Conservation (phyloP, 2,888 invertebrate species). For the Neocrepidodera transversa region DNA sequence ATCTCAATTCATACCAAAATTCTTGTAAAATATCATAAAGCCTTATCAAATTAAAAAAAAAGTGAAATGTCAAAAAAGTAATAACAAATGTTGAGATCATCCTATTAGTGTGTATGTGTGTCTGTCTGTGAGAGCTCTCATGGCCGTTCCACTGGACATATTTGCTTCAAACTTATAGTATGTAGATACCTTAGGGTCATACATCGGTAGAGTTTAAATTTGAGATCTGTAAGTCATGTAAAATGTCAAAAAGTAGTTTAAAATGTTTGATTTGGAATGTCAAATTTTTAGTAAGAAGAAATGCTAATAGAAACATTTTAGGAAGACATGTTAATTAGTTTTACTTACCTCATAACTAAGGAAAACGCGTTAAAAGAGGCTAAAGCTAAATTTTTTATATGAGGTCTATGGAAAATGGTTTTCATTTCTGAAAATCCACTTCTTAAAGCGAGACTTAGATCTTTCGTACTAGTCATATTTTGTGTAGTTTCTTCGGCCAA, state of each 20-base stretch:
- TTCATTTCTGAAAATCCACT: constrained; percentile 69
- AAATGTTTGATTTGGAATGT: too few species aligned
- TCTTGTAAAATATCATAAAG: neutral
- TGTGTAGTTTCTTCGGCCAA: constrained; percentile 54
- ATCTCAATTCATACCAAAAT: neutral
- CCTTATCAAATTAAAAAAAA: neutral
- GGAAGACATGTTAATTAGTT: neutral
- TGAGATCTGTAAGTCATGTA: too few species aligned
- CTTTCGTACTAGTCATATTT: constrained; percentile 52
- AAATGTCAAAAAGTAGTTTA: too few species aligned
- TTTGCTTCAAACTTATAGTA: too few species aligned
- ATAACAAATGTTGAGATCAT: neutral
- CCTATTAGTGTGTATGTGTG: too few species aligned
- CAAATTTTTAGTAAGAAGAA: too few species aligned
- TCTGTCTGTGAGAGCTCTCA: too few species aligned
- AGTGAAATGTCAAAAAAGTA: neutral
- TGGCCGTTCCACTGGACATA: too few species aligned
- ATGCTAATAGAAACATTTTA: neutral
- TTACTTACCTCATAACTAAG: constrained; percentile 69
- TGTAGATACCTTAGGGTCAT: too few species aligned
- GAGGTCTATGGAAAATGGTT: constrained; percentile 70
- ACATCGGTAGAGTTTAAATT: too few species aligned
- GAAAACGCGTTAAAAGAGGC: constrained; percentile 71
- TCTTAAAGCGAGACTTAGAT: constrained; percentile 62
- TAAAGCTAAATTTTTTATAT: constrained; percentile 67